Evolutionary conservation across 2,888 invertebrate genomes (phyloP).

Genomic region (Lymantria monacha): DNA sequence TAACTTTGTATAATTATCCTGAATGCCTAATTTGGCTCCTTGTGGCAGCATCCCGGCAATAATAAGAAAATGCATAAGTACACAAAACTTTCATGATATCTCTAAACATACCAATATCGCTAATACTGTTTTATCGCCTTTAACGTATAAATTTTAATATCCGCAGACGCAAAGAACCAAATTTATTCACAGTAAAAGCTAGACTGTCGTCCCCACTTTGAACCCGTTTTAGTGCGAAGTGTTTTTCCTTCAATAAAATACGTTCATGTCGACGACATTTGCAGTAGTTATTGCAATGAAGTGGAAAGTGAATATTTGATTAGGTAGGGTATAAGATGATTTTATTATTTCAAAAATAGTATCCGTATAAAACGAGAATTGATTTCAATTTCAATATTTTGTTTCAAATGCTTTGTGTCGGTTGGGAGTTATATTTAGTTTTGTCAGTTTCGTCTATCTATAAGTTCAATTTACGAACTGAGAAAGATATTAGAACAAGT

Average conservation of each 20-base stretch:
- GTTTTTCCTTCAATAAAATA: background rate
- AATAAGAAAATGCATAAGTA: too few relatives aligned
- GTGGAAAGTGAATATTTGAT: background rate
- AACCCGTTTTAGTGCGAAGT: background rate
- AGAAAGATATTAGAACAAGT: too few relatives aligned
- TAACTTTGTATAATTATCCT: too few relatives aligned
- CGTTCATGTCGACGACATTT: background rate
- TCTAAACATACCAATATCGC: too few relatives aligned
- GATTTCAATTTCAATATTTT: background rate
- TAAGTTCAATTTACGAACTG: too few relatives aligned
- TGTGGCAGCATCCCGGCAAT: too few relatives aligned
- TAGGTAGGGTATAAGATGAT: background rate
- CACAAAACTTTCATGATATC: too few relatives aligned
- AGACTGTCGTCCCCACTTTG: background rate
- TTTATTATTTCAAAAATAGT: background rate
- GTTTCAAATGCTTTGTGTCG: too few relatives aligned
- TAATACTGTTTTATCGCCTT: background rate
- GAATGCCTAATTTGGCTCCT: too few relatives aligned
- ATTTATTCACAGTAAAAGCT: background rate
- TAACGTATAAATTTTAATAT: background rate
- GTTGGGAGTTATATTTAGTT: too few relatives aligned
- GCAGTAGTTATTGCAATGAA: background rate
- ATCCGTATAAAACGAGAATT: background rate
- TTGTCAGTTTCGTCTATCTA: too few relatives aligned
- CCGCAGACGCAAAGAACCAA: background rate